Conservation (phyloP, 2,797 vertebrate genomes). For the Hafferia zeledoni region DNA sequence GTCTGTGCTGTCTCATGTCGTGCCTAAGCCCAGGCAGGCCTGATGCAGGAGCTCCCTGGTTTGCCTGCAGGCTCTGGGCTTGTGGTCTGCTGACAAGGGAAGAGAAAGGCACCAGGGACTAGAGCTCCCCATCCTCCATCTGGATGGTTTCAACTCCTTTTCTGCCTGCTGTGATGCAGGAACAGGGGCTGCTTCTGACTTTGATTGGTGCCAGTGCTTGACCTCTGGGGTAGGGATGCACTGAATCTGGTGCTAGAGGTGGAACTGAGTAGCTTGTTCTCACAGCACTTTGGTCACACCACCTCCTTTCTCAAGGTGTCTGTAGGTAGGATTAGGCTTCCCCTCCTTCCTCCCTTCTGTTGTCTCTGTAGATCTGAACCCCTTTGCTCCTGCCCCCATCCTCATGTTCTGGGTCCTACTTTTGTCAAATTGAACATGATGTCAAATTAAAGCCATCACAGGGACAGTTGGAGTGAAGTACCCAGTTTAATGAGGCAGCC, state of each 20-base stretch:
- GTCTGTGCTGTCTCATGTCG: fast-evolving
- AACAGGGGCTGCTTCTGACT: neutral
- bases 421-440: constrained; percentile 78
- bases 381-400: constrained; percentile 72
- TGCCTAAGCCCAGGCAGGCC: neutral
- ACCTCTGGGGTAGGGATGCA: neutral
- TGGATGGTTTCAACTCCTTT: neutral
- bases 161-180: neutral
- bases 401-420: constrained; percentile 48
- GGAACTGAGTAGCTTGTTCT: neutral
- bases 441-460: constrained; percentile 77
- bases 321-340: neutral
- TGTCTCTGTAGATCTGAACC: neutral
- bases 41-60: neutral
- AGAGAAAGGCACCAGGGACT: neutral
- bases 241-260: neutral
- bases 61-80: neutral
- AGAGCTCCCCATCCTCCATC: neutral
- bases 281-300: neutral
- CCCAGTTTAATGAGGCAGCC: constrained; percentile 77
- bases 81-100: neutral
- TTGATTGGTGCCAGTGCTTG: neutral
- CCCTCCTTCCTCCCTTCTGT: neutral
- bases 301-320: neutral
- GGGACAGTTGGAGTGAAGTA: constrained; percentile 71